phyloP scores from a whole-genome alignment of 2,888 invertebrate species.

The Hydrotaea cyrtoneurina region DNA sequence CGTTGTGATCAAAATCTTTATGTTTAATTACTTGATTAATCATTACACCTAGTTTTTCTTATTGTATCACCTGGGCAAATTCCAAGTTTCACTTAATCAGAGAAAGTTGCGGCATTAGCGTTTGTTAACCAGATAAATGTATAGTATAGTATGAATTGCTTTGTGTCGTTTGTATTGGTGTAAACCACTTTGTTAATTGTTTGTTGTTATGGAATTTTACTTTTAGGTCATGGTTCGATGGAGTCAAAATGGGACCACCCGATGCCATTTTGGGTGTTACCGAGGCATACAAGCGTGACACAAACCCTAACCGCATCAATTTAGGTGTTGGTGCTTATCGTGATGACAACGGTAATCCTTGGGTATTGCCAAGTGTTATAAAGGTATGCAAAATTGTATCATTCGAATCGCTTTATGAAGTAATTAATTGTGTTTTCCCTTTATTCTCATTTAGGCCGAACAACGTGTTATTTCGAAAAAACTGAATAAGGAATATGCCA shows the following conservation, averaged over 20 bases:
- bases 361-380: slow-evolving; percentile 92
- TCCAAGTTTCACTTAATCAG: not conserved
- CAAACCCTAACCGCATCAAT: slow-evolving; percentile 96
- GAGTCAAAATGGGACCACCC: slow-evolving; percentile 98
- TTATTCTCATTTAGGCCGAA: slow-evolving; percentile 88
- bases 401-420: not conserved
- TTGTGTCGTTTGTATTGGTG: too few species aligned
- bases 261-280: slow-evolving; percentile 98
- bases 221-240: slow-evolving; percentile 87
- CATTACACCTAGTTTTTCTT: not conserved
- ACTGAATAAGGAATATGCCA: slow-evolving; percentile 96
- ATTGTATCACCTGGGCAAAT: not conserved
- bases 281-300: slow-evolving; percentile 96
- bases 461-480: slow-evolving; percentile 85
- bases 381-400: slow-evolving; percentile 81
- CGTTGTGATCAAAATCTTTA: not conserved
- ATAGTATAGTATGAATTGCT: too few species aligned
- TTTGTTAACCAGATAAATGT: too few species aligned
- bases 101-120: not conserved
- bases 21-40: not conserved
- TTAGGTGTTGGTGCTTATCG: slow-evolving; percentile 98
- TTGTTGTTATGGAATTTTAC: not conserved
- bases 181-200: too few species aligned
- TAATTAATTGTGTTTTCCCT: slow-evolving; percentile 3
- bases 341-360: slow-evolving; percentile 98